Evolutionary conservation across 2,113 vertebrate species (phyloP).

Genomic region (Paedocypris sp.): DNA sequence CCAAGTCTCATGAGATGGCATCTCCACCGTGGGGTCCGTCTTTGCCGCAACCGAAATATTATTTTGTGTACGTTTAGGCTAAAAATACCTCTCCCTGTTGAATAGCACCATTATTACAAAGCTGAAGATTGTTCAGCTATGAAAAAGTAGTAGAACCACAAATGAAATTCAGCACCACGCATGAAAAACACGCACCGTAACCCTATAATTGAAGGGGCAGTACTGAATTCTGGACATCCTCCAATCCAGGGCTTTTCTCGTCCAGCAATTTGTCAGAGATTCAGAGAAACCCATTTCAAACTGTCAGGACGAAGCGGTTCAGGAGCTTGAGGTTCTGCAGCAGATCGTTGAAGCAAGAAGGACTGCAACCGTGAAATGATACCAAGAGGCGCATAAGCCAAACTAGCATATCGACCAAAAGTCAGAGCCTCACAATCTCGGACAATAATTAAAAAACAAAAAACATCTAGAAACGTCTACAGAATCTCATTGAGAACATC

Average conservation of each 20-base stretch:
- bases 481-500: background rate
- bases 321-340: conserved; percentile 30
- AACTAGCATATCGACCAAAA: too few relatives aligned
- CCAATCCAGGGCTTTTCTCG: conserved; percentile 48
- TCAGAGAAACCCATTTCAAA: conserved; percentile 43
- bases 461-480: too few relatives aligned
- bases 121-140: background rate
- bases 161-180: conserved; percentile 62
- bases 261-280: conserved; percentile 49
- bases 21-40: background rate
- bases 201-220: conserved; percentile 56
- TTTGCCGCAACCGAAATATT: background rate
- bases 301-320: conserved; percentile 47
- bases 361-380: background rate
- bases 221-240: conserved; percentile 50
- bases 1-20: conserved; percentile 34
- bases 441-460: too few relatives aligned
- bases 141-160: conserved; percentile 24
- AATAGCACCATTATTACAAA: background rate
- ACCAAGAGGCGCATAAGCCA: background rate
- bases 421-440: too few relatives aligned
- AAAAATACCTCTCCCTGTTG: background rate
- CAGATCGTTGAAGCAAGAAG: conserved; percentile 13
- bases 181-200: conserved; percentile 49
- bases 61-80: background rate